phyloP scores from a whole-genome alignment of 2,888 invertebrate genomes.

The Leucophenga maculata region DNA sequence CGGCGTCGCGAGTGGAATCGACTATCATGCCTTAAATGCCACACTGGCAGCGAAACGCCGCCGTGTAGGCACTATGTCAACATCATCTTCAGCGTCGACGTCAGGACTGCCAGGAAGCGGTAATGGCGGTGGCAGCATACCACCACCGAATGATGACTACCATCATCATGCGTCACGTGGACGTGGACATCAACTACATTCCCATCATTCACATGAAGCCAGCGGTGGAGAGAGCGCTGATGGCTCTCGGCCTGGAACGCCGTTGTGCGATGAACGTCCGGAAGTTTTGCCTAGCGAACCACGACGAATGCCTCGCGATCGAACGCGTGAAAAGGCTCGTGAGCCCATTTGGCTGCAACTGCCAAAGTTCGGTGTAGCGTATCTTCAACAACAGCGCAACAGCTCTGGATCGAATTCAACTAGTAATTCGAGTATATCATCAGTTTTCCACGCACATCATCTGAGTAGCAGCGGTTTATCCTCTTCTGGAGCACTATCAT shows the following conservation, averaged over 20 bases:
- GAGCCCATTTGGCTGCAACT: conserved; percentile 87
- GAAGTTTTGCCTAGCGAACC: conserved; percentile 84
- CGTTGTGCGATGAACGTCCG: conserved; percentile 86
- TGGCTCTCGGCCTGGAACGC: conserved; percentile 88
- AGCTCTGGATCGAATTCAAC: conserved; percentile 33
- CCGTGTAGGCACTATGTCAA: conserved; percentile 70
- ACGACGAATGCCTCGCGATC: conserved; percentile 78
- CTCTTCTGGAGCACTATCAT: conserved; percentile 50
- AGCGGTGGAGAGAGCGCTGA: conserved; percentile 77
- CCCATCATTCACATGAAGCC: conserved; percentile 74
- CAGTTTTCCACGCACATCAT: conserved; percentile 36
- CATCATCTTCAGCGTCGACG: conserved; percentile 41
- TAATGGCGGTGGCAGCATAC: conserved; percentile 31
- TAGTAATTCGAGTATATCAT: conserved; percentile 34
- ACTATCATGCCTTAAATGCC: conserved; percentile 53
- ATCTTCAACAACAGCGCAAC: conserved; percentile 73
- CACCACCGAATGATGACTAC: conserved; percentile 66
- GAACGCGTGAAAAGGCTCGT: conserved; percentile 73
- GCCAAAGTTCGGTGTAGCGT: conserved; percentile 88
- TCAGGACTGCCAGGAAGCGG: conserved; percentile 38
- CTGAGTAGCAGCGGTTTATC: conserved; percentile 46
- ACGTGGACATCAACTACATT: conserved; percentile 74
- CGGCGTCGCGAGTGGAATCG: conserved; percentile 57
- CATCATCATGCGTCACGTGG: conserved; percentile 72
- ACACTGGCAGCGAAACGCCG: conserved; percentile 74